Conservation (phyloP, 2,888 invertebrate genomes). For the Metopia argyrocephala region DNA sequence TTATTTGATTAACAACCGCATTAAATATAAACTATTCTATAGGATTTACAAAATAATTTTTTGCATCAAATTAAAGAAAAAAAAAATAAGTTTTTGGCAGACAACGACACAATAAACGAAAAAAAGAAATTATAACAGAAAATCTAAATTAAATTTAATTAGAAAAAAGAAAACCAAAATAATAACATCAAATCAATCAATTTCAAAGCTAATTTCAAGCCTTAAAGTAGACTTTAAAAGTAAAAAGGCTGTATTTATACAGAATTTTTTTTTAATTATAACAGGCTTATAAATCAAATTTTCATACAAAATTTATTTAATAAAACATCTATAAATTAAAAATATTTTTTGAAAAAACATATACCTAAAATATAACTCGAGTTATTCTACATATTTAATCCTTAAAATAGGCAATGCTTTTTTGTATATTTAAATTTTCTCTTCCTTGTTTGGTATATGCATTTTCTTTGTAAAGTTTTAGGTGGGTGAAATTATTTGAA, state of each 20-base stretch:
- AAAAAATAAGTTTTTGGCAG: slow-evolving; percentile 31
- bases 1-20: slow-evolving; percentile 63
- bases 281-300: neutral
- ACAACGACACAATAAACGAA: neutral
- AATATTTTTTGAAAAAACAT: too few species aligned
- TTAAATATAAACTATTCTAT: slow-evolving; percentile 39
- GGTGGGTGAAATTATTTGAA: too few species aligned
- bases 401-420: too few species aligned
- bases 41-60: slow-evolving; percentile 41
- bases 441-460: too few species aligned
- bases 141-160: neutral
- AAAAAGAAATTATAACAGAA: slow-evolving; percentile 21
- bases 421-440: too few species aligned
- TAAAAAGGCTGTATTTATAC: neutral
- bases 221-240: slow-evolving; percentile 26
- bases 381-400: too few species aligned
- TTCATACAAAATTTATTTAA: too few species aligned
- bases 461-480: too few species aligned
- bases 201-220: neutral
- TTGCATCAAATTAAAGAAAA: slow-evolving; percentile 54
- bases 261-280: too few species aligned
- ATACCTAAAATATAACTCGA: too few species aligned
- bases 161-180: neutral
- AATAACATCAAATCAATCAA: neutral
- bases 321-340: slow-evolving; percentile 29